Conservation (phyloP, 2,888 invertebrate genomes). For the Rotaria magnacalcarata region DNA sequence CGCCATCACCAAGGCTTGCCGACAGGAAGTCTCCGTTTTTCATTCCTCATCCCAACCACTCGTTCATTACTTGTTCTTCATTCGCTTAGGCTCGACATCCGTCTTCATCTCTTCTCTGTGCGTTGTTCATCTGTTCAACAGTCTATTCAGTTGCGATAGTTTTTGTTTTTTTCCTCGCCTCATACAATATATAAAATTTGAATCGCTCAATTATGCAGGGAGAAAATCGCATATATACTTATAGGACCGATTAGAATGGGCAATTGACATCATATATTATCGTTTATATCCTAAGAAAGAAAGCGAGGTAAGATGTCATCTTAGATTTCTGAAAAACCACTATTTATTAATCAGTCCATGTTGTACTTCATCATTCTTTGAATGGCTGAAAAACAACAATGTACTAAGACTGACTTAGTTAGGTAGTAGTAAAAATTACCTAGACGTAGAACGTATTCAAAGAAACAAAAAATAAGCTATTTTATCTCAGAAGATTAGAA, state of each 20-base stretch:
- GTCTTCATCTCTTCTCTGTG: not conserved
- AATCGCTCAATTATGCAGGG: not conserved
- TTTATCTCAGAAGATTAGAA: not conserved
- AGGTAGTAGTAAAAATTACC: not conserved
- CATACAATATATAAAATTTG: not conserved
- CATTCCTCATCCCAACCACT: not conserved
- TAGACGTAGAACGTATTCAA: no score
- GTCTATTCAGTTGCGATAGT: not conserved
- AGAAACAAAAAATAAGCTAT: no score
- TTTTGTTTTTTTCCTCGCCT: not conserved
- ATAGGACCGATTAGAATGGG: not conserved
- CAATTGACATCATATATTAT: not conserved
- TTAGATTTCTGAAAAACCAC: not conserved
- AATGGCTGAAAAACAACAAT: not conserved
- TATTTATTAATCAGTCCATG: not conserved
- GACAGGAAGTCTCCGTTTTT: slow-evolving; percentile 26
- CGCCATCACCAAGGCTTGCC: not conserved
- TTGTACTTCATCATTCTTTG: no score
- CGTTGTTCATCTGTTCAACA: slow-evolving; percentile 16
- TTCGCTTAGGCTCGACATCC: not conserved
- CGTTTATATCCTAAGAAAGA: not conserved
- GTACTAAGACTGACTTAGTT: not conserved
- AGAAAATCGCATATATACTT: not conserved
- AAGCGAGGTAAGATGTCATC: not conserved
- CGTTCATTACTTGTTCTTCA: not conserved